Base-by-base conservation (phyloP, 2,888 invertebrate genomes). In the Agrochola litura region DNA sequence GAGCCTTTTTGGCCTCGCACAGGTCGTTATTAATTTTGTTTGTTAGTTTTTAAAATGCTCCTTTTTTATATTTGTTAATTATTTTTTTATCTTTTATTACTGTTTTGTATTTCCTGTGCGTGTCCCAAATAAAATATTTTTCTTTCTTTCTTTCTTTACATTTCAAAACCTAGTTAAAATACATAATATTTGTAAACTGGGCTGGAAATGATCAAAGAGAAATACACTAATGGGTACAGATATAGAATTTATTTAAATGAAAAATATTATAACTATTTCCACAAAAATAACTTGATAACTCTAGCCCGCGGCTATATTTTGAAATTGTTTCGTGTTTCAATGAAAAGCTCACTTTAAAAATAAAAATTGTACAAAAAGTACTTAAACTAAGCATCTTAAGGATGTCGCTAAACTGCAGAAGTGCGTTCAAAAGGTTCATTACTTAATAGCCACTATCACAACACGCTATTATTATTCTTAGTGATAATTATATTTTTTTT, bases 241-340 rank as follows among this genome's bases (percentile, higher is more conserved):
- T 66, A 74, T 61, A 30, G 14, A 81, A 54, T 30, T 60, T 81
- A 74, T 49, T 60, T 73, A n/a, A 30, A 41, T 60, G 46, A 49
- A 73, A 80, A 43, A 66, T 65, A 30, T 37, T 14, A 12, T 41
- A n/a, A 16, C 58, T 63, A 8, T 61, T 37, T 66, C 8, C 46
- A 56, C n/a, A 8, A 66, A 61, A 66, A 74, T 30, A 65, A 75
- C 61, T 49, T 30, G 49, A 74, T 67, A 67, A 49, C 54, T 46
- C 37, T 25, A 12, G 16, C 56, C 30, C n/a, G 2, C 14, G 22
- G 16, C 41, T 41, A 37, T 12, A 56, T 67, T 66, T 10, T n/a
- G 6, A 46, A 60, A 66, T 54, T 41, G 60, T 61, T 73, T 80
- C 25, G 37, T 60, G 22, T 60, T 46, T 52, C 10, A 46, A 54